Conservation (phyloP, 1,140 invertebrate species). For the Orius insidiosus region DNA sequence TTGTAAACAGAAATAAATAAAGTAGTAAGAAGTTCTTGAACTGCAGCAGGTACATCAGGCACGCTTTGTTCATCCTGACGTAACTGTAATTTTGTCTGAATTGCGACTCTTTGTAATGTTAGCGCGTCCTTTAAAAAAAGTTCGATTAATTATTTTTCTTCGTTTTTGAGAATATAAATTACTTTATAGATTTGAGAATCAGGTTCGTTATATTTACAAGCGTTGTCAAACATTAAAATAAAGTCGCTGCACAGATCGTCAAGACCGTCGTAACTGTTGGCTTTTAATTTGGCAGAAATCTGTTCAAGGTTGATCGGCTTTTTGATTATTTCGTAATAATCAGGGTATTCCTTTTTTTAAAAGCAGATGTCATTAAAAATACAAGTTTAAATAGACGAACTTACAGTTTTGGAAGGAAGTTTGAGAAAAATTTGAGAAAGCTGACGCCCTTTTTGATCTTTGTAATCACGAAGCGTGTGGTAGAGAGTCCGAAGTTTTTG, state of each 20-base stretch:
- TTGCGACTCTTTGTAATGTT: conserved; percentile 74
- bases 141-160: not conserved
- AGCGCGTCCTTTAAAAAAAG: conserved; percentile 57
- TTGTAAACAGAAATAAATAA: conserved; percentile 90
- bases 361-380: conserved; percentile 19
- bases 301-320: conserved; percentile 94
- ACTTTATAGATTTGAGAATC: conserved; percentile 96
- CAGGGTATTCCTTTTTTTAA: conserved; percentile 91
- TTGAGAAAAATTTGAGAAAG: conserved; percentile 87
- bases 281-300: conserved; percentile 76
- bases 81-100: conserved; percentile 81
- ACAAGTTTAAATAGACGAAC: no score
- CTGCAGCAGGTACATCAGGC: conserved; percentile 71
- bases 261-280: conserved; percentile 54
- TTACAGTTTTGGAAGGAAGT: conserved; percentile 72
- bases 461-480: conserved; percentile 75
- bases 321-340: conserved; percentile 97
- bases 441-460: conserved; percentile 72
- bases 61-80: conserved; percentile 71
- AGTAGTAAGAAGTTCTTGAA: conserved; percentile 80
- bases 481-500: conserved; percentile 69
- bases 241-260: conserved; percentile 88
- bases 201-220: conserved; percentile 98
- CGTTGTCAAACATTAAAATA: conserved; percentile 96
- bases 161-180: conserved; percentile 16